Percentiles rank a stretch among this genome's conserved stretches.
phyloP scores from a whole-genome alignment of 2,797 vertebrate genomes.

The Limnodromus scolopaceus region DNA sequence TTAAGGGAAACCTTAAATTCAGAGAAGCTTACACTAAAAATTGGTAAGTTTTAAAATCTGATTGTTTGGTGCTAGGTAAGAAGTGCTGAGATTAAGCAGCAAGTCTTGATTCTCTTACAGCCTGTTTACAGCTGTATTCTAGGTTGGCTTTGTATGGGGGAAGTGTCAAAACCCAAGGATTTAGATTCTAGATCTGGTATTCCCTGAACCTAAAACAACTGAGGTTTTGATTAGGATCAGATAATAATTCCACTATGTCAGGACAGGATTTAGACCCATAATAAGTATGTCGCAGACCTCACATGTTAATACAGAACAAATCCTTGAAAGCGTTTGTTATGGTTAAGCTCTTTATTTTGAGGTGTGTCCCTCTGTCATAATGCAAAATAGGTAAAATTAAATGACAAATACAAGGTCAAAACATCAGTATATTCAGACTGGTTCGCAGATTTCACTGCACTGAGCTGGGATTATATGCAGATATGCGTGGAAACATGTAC shows the following conservation, averaged over 20 bases:
- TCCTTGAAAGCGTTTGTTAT: neutral
- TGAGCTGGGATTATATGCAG: neutral
- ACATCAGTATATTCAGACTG: neutral
- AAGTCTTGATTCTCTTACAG: neutral
- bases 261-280: neutral
- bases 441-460: neutral
- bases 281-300: neutral
- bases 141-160: neutral
- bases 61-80: neutral
- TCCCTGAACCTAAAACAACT: neutral
- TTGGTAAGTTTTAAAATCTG: neutral
- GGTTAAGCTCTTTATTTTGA: neutral
- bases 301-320: neutral
- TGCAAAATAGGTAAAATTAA: neutral
- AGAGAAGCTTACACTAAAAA: neutral
- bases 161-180: neutral
- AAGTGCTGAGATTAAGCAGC: neutral
- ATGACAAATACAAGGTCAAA: neutral
- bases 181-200: neutral
- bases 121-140: neutral
- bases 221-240: neutral
- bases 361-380: neutral
- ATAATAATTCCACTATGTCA: neutral
- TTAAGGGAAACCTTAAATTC: neutral
- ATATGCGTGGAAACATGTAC: rapidly evolving